Conservation (phyloP, 2,888 invertebrate species). For the Stenodera caucasica region DNA sequence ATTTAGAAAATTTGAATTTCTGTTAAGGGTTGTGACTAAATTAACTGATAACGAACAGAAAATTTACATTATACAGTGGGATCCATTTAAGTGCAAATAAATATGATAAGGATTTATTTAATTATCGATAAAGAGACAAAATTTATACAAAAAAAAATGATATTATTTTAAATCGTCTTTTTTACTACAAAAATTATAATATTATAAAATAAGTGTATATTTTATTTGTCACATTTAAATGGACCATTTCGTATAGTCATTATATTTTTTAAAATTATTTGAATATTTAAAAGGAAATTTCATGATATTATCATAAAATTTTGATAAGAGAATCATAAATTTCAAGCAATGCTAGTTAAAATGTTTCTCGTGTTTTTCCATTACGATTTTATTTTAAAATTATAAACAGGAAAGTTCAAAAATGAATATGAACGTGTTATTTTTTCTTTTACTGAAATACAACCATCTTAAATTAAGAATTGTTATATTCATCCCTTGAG, state of each 20-base stretch:
- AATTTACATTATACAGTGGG: background rate
- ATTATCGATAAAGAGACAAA: too few relatives aligned
- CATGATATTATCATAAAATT: background rate
- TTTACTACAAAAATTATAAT: too few relatives aligned
- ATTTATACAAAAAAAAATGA: too few relatives aligned
- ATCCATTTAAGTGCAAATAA: background rate
- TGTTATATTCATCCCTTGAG: conserved; percentile 2
- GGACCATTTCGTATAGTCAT: too few relatives aligned
- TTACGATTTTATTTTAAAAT: background rate
- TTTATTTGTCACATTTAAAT: too few relatives aligned
- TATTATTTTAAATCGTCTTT: too few relatives aligned
- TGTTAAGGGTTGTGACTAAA: conserved; percentile 11
- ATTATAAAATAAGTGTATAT: too few relatives aligned
- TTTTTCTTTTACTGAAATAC: background rate
- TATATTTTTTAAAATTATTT: too few relatives aligned
- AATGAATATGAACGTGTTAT: too few relatives aligned
- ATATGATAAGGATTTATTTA: too few relatives aligned
- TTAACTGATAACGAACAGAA: background rate
- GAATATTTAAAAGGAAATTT: background rate
- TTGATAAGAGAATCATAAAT: conserved; percentile 2
- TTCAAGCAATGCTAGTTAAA: background rate
- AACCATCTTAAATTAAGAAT: background rate
- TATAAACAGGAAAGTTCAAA: background rate
- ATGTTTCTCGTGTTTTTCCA: conserved; percentile 3
- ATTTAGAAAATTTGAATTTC: conserved; percentile 24